These are phyloP conservation scores for Ginglymostoma cirratum DNA, from an alignment of 2,113 vertebrate species.

Conservation along the genomic window DNA sequence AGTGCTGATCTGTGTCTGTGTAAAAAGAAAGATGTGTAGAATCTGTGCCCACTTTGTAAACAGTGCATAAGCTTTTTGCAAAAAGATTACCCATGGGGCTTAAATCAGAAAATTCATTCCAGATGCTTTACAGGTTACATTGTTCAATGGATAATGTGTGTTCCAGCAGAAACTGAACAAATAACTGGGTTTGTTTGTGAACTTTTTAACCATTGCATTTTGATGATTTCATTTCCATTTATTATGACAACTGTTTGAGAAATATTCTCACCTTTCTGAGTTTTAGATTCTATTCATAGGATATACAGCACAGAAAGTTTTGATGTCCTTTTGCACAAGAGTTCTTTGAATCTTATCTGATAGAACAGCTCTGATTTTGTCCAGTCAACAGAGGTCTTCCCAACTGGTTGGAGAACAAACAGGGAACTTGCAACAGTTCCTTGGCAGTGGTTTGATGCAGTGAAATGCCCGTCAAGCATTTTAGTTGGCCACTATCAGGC, in stretches of 20 bases:
- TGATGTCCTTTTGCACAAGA: not conserved
- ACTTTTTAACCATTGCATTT: conserved; percentile 19
- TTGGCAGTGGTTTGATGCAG: not conserved
- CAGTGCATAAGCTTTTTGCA: not conserved
- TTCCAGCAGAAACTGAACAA: conserved; percentile 20
- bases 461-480: not conserved
- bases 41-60: conserved; percentile 17
- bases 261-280: conserved; percentile 12
- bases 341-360: not conserved
- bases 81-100: conserved; percentile 24
- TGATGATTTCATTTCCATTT: conserved; percentile 26
- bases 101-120: conserved; percentile 23
- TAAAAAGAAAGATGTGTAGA: not conserved
- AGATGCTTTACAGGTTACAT: conserved; percentile 12
- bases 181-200: conserved; percentile 5
- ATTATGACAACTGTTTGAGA: not conserved
- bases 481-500: not conserved
- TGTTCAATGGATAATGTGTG: conserved; percentile 21
- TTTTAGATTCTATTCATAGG: not conserved
- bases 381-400: too few relatives aligned
- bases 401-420: not conserved
- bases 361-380: not conserved
- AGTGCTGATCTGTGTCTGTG: not conserved
- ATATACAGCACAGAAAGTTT: not conserved
- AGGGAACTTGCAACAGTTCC: not conserved